Evolutionary conservation across 2,888 invertebrate species (phyloP), one percentile per base, ranked within the genome.

Genomic region (Tetheella fluctuosa): DNA sequence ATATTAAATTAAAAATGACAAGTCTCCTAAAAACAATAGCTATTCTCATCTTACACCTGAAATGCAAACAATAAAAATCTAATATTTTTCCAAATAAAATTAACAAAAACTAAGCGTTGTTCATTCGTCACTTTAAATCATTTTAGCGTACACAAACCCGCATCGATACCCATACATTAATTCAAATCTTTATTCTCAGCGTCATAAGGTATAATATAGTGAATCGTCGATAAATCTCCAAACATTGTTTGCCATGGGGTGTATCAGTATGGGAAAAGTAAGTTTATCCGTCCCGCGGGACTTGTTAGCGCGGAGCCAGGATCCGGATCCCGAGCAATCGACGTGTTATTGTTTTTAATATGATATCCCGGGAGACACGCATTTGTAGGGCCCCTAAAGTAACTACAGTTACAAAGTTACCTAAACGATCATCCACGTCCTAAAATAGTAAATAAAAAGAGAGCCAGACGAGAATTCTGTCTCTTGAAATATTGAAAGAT

Each of bases 301-400:
- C 85, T 83, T 83, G 85, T 86, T 85, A 84, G 70, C 64, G 78
- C 77, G 76, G 78, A 81, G 83, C 5, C n/a, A 20, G 48, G 17
- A 6, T 17, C 42, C 42, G 70, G 64, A 75, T 81, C n/a, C n/a
- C 77, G 76, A 78, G 70, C 71, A 70, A 57, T 56, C 59, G 55
- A 23, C 54, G 67, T 84, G 83, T 87, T 86, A 83, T 87, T 85
- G 84, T 85, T 80, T 76, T 71, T 86, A 83, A 86, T 83, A 70
- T 67, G 67, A 61, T 58, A 61, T 81, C 86, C 80, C 82, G 42
- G 6, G 73, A 68, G 84, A 71, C 59, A 53, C 59, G 58, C 52
- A 48, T 58, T 55, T 59, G 60, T 61, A 8, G 34, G 8, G 20
- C 10, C 39, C 48, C 20, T 10, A 8, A 17, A 17, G 42, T 17